phyloP scores from a whole-genome alignment of 2,113 vertebrate species.

The Lophius piscatorius region DNA sequence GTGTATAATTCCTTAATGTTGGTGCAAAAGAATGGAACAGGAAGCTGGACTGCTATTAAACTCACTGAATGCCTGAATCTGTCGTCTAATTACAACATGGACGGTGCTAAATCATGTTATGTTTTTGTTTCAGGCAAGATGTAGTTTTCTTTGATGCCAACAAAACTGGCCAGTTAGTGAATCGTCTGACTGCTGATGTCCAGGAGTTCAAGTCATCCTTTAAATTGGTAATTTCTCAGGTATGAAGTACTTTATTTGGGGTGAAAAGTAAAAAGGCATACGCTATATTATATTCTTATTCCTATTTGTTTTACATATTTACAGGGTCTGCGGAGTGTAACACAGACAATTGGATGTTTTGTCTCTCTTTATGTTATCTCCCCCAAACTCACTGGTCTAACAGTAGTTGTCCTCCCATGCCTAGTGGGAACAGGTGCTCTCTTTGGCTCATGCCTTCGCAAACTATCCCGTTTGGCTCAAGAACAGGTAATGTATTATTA shows the following conservation, averaged over 20 bases:
- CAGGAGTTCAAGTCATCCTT: constrained; percentile 98
- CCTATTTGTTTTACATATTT: constrained; percentile 16
- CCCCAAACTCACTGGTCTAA: constrained; percentile 87
- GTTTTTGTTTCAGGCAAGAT: constrained; percentile 83
- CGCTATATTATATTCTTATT: background rate
- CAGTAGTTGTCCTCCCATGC: constrained; percentile 84
- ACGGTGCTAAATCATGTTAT: too few relatives aligned
- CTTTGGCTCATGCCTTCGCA: constrained; percentile 87
- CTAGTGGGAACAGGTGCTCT: constrained; percentile 87
- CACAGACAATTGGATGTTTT: constrained; percentile 89
- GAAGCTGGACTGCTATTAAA: background rate
- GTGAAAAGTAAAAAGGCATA: background rate
- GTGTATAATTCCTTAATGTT: constrained; percentile 62
- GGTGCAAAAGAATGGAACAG: background rate
- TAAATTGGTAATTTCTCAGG: constrained; percentile 93
- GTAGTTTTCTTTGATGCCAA: constrained; percentile 92
- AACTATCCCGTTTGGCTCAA: constrained; percentile 88
- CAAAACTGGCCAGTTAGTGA: constrained; percentile 91
- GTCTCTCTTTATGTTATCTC: constrained; percentile 92
- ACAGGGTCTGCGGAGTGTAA: constrained; percentile 89
- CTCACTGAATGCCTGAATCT: background rate
- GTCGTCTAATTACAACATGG: too few relatives aligned
- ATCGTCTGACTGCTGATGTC: constrained; percentile 89
- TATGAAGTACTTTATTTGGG: constrained; percentile 46
- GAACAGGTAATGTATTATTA: constrained; percentile 85